Conservation (phyloP, 2,113 vertebrate genomes). For the Myodes glareolus region DNA sequence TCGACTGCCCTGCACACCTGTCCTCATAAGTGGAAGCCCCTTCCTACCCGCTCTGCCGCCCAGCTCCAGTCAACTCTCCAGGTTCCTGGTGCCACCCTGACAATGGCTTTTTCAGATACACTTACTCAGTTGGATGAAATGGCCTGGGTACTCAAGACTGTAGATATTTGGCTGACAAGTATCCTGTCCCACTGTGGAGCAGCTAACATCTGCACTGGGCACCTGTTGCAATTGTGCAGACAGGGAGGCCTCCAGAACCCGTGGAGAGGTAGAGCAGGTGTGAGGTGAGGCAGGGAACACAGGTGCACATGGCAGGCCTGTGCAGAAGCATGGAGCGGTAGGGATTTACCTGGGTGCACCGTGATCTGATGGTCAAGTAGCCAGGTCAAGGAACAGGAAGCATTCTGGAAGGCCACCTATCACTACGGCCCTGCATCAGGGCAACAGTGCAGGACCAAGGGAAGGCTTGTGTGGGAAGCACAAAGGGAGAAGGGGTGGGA, state of each 20-base stretch:
- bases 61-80: background rate
- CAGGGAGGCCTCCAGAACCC: background rate
- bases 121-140: background rate
- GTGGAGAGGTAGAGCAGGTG: background rate
- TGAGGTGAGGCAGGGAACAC: background rate
- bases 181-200: background rate
- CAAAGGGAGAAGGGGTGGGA: background rate
- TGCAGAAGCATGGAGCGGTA: background rate
- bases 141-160: background rate
- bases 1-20: fast-evolving
- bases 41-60: background rate
- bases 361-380: background rate
- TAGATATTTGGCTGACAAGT: background rate
- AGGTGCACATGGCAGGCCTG: fast-evolving
- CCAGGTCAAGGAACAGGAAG: background rate
- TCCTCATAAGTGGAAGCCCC: too few species aligned
- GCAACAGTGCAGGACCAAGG: too few species aligned
- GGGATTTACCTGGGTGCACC: background rate
- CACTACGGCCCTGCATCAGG: background rate
- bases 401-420: background rate
- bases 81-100: background rate
- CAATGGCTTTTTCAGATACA: background rate
- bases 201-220: background rate
- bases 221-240: background rate
- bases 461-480: background rate